Percentiles rank a stretch among this genome's conserved stretches.
phyloP scores from a whole-genome alignment of 2,113 vertebrate species.

The Vireo altiloquus region DNA sequence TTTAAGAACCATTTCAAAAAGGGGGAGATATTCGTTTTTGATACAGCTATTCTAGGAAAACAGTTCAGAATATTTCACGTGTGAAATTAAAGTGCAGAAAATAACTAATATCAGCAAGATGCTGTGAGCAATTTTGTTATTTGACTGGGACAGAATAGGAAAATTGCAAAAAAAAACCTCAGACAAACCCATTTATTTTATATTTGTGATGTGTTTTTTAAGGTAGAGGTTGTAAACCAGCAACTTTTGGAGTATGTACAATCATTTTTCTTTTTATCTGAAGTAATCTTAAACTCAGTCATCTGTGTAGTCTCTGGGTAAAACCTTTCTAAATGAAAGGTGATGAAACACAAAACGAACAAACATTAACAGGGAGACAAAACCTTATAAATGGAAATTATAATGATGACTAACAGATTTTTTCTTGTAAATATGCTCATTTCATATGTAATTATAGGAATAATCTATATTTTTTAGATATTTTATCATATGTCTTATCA shows the following conservation, averaged over 20 bases:
- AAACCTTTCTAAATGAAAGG: background rate
- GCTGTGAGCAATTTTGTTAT: background rate
- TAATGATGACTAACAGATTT: background rate
- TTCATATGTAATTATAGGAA: background rate
- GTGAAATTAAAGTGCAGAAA: constrained; percentile 8
- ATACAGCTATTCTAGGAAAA: background rate
- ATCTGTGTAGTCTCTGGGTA: background rate
- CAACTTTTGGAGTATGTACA: background rate
- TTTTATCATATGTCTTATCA: background rate
- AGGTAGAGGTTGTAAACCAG: background rate
- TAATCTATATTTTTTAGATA: background rate
- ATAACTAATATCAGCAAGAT: background rate
- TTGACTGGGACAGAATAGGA: background rate
- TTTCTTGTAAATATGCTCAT: background rate
- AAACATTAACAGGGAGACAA: background rate
- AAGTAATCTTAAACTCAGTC: background rate
- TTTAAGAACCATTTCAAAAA: background rate
- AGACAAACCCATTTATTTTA: background rate
- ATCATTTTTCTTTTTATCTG: background rate
- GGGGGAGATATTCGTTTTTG: accelerated
- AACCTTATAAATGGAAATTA: background rate
- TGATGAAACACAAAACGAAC: background rate
- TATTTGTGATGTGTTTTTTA: background rate
- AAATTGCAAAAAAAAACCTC: background rate
- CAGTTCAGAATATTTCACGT: background rate